Evolutionary conservation across 2,113 vertebrate species (phyloP), one percentile per base, ranked within the genome.

Genomic region (Hepsetus odoe): DNA sequence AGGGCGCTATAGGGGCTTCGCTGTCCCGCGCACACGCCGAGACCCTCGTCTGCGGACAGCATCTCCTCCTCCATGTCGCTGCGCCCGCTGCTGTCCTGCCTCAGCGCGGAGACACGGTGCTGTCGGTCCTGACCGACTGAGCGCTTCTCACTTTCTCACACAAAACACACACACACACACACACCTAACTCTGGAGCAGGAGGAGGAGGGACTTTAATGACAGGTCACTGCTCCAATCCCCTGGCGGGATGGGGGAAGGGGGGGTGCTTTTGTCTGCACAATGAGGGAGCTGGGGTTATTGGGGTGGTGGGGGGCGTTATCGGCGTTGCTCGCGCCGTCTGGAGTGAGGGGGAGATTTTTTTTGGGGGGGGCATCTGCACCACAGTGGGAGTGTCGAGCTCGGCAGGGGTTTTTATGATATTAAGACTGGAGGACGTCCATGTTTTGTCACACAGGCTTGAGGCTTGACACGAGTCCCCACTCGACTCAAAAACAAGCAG

Each of bases 211-310:
- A 65, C 84, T 86, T 90, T 90, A 96, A 95, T 95, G 96, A 96
- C 95, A 95, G 86, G 87, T 90, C 79, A 86, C 88, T 90, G 87
- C 94, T 92, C 96, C 96, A 97, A 97, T 98, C 95, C 95, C 89
- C 89, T 84, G 82, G 72, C 88, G 87, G 88, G 77, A 84, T 55
- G 51, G 51, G 49, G 20, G 20, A 22, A 55, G 51, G 51, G 20
- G 51, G 51, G 44, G 44, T 86, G 83, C 83, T 59, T 64, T 72
- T 72, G 65, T 85, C 89, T 84, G 89, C 88, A 89, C 56, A 80
- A 77, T 58, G 87, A 88, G 86, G 84, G 51, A 51, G n/a, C n/a
- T 51, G 42, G 1, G 12, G 13, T n/a, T 5, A 38, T 46, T 6
- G 8, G n/a, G 51, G n/a, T 2, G 86, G 84, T 8, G 76, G 76